Conservation (phyloP, 2,797 vertebrate genomes). For the Pseudopleuronectes americanus region DNA sequence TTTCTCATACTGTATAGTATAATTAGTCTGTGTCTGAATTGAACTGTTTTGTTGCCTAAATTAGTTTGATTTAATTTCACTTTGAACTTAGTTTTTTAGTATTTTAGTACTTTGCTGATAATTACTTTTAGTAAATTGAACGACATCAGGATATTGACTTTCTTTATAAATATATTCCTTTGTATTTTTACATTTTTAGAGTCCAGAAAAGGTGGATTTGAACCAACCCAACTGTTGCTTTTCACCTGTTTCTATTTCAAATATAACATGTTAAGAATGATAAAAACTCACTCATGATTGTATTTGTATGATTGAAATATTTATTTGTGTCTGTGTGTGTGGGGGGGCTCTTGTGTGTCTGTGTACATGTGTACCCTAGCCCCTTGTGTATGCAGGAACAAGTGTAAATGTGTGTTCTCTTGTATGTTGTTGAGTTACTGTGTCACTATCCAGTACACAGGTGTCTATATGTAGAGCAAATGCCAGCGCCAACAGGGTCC, state of each 20-base stretch:
- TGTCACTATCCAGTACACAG: background rate
- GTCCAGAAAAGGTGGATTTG: background rate
- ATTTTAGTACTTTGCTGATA: background rate
- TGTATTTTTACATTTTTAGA: background rate
- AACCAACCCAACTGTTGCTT: background rate
- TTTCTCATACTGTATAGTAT: too few species aligned
- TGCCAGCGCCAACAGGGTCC: conserved; percentile 22
- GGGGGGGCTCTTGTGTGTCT: background rate
- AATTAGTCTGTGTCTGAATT: background rate
- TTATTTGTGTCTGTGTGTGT: background rate
- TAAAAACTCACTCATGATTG: too few species aligned
- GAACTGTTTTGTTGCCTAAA: background rate
- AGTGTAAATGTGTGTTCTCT: conserved; percentile 7
- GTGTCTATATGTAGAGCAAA: conserved; percentile 13
- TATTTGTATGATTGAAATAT: background rate
- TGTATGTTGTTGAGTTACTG: background rate
- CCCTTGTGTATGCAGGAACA: background rate
- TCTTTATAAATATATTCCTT: background rate
- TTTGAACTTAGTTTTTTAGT: background rate
- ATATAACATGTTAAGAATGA: background rate
- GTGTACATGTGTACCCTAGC: background rate
- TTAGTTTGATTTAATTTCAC: background rate
- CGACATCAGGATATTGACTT: background rate
- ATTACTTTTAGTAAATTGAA: background rate
- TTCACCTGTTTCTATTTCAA: background rate